Conservation (phyloP, 2,888 invertebrate genomes). For the Tuta absoluta region DNA sequence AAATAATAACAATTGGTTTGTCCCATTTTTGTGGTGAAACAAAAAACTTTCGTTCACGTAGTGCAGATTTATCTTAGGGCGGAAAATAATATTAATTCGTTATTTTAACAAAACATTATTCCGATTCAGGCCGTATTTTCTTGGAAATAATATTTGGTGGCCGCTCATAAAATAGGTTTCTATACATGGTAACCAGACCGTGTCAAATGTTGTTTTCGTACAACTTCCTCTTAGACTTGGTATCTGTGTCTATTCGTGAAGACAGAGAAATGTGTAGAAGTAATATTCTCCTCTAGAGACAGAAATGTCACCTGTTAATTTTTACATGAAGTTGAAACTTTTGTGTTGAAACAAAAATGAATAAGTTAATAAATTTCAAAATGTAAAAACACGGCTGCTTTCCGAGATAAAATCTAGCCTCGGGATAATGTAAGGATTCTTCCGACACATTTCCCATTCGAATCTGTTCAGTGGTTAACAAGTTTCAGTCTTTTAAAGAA, state of each 20-base stretch:
- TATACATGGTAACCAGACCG: slow-evolving; percentile 51
- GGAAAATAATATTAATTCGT: not conserved
- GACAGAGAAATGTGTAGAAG: not conserved
- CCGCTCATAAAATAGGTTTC: slow-evolving; percentile 25
- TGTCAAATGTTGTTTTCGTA: slow-evolving; percentile 56
- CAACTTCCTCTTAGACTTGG: slow-evolving; percentile 21
- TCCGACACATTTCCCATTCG: too few species aligned
- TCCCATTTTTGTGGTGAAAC: not conserved
- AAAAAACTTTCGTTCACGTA: not conserved
- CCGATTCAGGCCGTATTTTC: slow-evolving; percentile 7
- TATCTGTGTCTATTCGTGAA: slow-evolving; percentile 6
- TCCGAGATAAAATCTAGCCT: too few species aligned
- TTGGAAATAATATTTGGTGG: not conserved
- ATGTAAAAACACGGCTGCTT: too few species aligned
- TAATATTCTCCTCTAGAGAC: not conserved
- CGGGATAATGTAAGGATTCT: too few species aligned
- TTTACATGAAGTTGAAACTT: too few species aligned
- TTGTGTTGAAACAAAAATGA: too few species aligned
- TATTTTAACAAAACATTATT: slow-evolving; percentile 23
- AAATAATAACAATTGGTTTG: slow-evolving; percentile 25
- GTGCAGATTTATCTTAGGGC: not conserved
- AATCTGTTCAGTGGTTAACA: too few species aligned
- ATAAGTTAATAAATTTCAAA: not conserved
- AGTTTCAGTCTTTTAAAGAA: too few species aligned
- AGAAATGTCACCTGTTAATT: not conserved